phyloP scores from a whole-genome alignment of 35 echinoderm and acorn worm genomes.

The Nesometra sesokonis region DNA sequence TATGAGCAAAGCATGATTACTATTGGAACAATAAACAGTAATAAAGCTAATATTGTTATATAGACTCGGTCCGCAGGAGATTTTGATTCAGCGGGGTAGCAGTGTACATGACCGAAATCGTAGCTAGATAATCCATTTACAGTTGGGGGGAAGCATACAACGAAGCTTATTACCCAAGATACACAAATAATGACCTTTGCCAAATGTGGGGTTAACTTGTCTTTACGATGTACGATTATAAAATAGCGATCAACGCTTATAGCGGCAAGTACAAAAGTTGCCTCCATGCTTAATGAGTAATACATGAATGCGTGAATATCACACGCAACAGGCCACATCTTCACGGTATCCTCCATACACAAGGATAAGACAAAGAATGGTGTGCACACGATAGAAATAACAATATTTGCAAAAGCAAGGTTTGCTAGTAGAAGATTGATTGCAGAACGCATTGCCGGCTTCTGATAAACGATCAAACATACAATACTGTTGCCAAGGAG shows the following conservation, averaged over 20 bases:
- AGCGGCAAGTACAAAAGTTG: conserved; percentile 76
- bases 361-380: conserved; percentile 72
- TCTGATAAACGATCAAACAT: conserved; percentile 95
- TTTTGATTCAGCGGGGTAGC: conserved; percentile 21
- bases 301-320: conserved; percentile 75
- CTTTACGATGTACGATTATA: conserved; percentile 88
- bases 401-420: conserved; percentile 93
- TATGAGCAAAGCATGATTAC: conserved; percentile 80
- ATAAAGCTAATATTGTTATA: conserved; percentile 33
- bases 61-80: conserved; percentile 34
- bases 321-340: conserved; percentile 33
- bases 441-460: conserved; percentile 95
- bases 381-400: conserved; percentile 75
- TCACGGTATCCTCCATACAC: conserved; percentile 34
- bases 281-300: conserved; percentile 63
- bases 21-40: conserved; percentile 72
- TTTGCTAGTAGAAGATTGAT: conserved; percentile 98
- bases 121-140: conserved; percentile 32
- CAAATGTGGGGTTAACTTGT: conserved; percentile 78
- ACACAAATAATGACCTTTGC: conserved; percentile 75
- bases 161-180: conserved; percentile 73
- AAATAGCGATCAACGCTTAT: conserved; percentile 95
- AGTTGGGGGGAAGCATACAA: conserved; percentile 66
- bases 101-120: conserved; percentile 46
- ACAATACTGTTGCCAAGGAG: conserved; percentile 90